These are phyloP conservation scores for Myxocyprinus asiaticus DNA, from an alignment of 2,113 vertebrate species.

Conservation along the genomic window DNA sequence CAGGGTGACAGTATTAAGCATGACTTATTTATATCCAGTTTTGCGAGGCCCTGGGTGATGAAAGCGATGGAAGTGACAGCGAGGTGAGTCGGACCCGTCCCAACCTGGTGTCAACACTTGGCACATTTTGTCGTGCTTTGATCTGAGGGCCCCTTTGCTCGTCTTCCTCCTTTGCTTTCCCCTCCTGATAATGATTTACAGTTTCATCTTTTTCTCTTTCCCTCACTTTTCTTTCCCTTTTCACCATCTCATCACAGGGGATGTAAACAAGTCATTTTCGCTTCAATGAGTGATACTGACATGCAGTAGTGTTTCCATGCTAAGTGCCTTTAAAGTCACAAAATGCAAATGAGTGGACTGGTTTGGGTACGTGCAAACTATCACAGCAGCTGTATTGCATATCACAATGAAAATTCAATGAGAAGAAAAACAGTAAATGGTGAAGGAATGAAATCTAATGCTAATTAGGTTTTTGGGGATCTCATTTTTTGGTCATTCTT, in stretches of 20 bases:
- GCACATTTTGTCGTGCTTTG: conserved; percentile 60
- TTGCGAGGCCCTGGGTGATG: conserved; percentile 53
- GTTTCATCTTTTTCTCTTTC: conserved; percentile 41
- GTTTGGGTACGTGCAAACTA: not conserved
- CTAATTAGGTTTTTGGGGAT: too few species aligned
- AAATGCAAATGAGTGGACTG: conserved; percentile 13
- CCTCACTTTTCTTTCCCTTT: conserved; percentile 21
- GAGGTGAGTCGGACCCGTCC: conserved; percentile 51
- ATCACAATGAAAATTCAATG: not conserved
- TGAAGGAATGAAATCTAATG: not conserved
- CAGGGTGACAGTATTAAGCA: conserved; percentile 65
- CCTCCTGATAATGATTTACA: conserved; percentile 52
- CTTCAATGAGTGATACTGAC: conserved; percentile 46
- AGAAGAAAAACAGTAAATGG: not conserved
- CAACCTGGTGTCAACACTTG: conserved; percentile 39
- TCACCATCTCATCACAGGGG: conserved; percentile 21
- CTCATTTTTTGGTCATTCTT: too few species aligned
- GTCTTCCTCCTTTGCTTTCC: conserved; percentile 56
- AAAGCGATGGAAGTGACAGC: conserved; percentile 54
- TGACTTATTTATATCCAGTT: conserved; percentile 72
- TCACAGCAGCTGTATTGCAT: not conserved
- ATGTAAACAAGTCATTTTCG: conserved; percentile 40
- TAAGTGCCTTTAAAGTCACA: conserved; percentile 29
- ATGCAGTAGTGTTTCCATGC: conserved; percentile 7
- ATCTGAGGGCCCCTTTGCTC: conserved; percentile 56